Evolutionary conservation across 2,113 vertebrate genomes (phyloP), one percentile per base, ranked within the genome.

Genomic region (Oryzias woworae): DNA sequence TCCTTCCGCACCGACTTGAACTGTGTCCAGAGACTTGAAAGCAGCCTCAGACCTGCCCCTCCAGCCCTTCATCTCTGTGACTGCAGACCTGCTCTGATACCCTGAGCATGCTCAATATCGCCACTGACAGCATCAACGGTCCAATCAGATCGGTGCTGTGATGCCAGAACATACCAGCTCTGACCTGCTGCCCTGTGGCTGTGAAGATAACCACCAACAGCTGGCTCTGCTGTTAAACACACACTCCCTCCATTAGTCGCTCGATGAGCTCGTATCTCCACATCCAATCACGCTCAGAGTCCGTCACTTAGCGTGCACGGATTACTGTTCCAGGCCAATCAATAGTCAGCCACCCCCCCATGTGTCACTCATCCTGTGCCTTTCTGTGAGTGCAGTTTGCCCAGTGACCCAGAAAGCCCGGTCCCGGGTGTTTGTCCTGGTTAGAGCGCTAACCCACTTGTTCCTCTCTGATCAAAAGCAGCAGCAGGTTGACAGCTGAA

Each of bases 361-460:
- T 22, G 14, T 61, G 79, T 77, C 84, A 77, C 56, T 86, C 76
- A 79, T 53, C 48, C 57, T 28, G 22, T 46, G 12, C 68, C 31
- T 59, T 58, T 54, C 48, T 53, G 41, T 64, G 69, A 36, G 44
- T 50, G 62, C 62, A 66, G 62, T 49, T 68, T 14, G 66, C 46
- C 62, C 55, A 62, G 36, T 80, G 66, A 87, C 82, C 78, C 71
- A 85, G 75, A 83, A 79, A 81, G 58, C 47, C 43, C 15, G 69
- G 70, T 81, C 75, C 73, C 64, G 23, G 56, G 71, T 75, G 54
- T 62, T 50, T 81, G 79, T 75, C 75, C 83, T 79, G 75, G 75
- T 85, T 82, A 70, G 51, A 47, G 62, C 53, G 69, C 56, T 82
- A 79, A 80, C 69, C 77, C 81, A 77, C 58, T 83, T 77, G 65